Base-by-base conservation (phyloP, 2,888 invertebrate species). In the Clanis bilineata region DNA sequence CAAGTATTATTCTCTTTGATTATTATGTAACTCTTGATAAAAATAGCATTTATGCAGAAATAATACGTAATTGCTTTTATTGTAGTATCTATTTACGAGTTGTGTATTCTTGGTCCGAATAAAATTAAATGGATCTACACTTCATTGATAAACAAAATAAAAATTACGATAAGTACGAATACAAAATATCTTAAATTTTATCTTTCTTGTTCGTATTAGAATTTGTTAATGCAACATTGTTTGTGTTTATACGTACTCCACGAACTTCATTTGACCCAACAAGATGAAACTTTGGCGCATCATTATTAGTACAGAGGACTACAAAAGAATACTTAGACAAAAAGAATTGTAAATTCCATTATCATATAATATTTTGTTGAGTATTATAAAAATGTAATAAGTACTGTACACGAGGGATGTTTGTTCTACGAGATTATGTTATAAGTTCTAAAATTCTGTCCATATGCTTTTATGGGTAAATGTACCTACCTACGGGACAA, bases 211-310 rank as follows among this genome's bases (percentile, higher is more conserved):
- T n/a, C n/a, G n/a, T n/a, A n/a, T n/a, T n/a, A n/a, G n/a, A n/a
- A 36, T 36, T 6, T 36, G 28, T 28, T 1, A 64, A 69, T 64
- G 71, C 66, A 67, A 71, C 67, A 69, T 70, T 60, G 65, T 68
- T 71, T 70, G 63, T 63, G 68, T 67, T 69, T 68, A 64, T 65
- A 47, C 67, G 65, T 67, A 69, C 61, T 67, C 64, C 67, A 63
- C 67, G 68, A 71, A 67, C 68, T 68, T 70, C 70, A 69, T 64
- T 59, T 71, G 68, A 76, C 73, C 76, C 68, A 70, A 68, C 72
- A 74, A 72, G 72, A 73, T 68, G 66, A 76, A 79, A 79, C 77
- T 79, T 79, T 76, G 70, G 70, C 69, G 68, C 73, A 73, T 79
- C 77, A 79, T 71, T 72, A 68, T 72, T 61, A 61, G 73, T 74